phyloP scores from a whole-genome alignment of 2,888 invertebrate genomes.

The Erebia epiphron region DNA sequence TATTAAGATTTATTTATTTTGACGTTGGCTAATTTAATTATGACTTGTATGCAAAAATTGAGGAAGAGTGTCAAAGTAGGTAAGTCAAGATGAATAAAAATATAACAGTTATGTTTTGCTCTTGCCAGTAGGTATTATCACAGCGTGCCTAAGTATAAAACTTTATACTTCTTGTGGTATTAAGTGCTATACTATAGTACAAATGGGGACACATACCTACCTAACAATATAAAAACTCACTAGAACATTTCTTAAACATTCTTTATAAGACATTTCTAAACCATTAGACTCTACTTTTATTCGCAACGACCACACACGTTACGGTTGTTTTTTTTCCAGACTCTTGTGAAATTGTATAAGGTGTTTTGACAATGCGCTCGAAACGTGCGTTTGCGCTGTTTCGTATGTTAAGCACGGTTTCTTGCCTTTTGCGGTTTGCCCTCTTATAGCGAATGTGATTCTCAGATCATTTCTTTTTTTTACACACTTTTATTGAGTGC shows the following conservation, averaged over 20 bases:
- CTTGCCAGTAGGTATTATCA: too few species aligned
- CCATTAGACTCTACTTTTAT: constrained; percentile 50
- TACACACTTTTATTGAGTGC: not conserved
- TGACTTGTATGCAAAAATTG: too few species aligned
- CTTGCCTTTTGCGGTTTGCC: constrained; percentile 47
- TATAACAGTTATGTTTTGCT: too few species aligned
- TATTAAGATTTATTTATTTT: too few species aligned
- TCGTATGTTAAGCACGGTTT: constrained; percentile 75
- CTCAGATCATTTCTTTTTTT: constrained; percentile 1
- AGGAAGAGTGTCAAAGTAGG: too few species aligned
- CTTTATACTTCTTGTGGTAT: too few species aligned
- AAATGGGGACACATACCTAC: too few species aligned
- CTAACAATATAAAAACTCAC: too few species aligned
- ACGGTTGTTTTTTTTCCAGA: constrained; percentile 48
- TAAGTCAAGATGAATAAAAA: too few species aligned
- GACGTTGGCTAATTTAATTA: too few species aligned
- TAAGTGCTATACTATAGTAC: too few species aligned
- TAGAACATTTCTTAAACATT: not conserved
- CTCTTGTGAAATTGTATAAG: constrained; percentile 75
- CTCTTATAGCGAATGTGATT: constrained; percentile 47
- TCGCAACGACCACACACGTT: constrained; percentile 70
- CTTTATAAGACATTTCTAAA: not conserved
- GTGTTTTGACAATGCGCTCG: constrained; percentile 77
- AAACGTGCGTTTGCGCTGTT: constrained; percentile 73
- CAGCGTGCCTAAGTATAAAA: too few species aligned